Evolutionary conservation across 2,888 invertebrate species (phyloP), one percentile per base, ranked within the genome.

Genomic region (Phaedon cochleariae): DNA sequence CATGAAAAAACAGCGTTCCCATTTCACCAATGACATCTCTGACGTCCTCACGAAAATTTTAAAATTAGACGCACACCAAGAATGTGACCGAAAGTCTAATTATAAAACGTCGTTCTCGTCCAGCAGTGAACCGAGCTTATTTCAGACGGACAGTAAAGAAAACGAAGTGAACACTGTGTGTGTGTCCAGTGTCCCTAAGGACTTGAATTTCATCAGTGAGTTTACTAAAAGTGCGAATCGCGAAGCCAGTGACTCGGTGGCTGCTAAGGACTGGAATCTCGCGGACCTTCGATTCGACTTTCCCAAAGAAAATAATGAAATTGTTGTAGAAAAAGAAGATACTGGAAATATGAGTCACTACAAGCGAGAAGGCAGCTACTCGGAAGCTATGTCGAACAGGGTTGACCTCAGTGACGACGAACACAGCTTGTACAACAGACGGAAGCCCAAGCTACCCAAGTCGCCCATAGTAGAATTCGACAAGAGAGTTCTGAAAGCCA

Each of bases 151-250:
- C 59, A 59, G 65, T 66, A 15, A 57, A 45, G 18, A 37, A 57
- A 45, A 15, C 57, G 45, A 34, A 26, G 34, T 4, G 34, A 54
- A 20, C 53, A 54, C 55, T 9, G 58, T 64, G 31, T 26, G 63
- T 53, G 74, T 71, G 49, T 72, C 62, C 49, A 88, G 88, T 77
- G 87, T 91, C 65, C 91, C 91, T 76, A 89, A 89, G 77, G 88
- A 90, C 78, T 85, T 91, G 69, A 89, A 90, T 85, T 85, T 90
- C 74, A 87, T 84, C 71, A 85, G 85, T 12, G 77, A 80, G 57
- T 74, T 74, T 49, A 70, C 67, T 51, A 64, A 67, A 7, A 61
- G 68, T 55, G 66, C 26, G 45, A 67, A 46, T 46, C 65, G 52
- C 17, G 21, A 60, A 10, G 55, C 49, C 37, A 45, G 64, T 49